phyloP scores from a whole-genome alignment of 2,888 invertebrate species.

The Parnassius glacialis region DNA sequence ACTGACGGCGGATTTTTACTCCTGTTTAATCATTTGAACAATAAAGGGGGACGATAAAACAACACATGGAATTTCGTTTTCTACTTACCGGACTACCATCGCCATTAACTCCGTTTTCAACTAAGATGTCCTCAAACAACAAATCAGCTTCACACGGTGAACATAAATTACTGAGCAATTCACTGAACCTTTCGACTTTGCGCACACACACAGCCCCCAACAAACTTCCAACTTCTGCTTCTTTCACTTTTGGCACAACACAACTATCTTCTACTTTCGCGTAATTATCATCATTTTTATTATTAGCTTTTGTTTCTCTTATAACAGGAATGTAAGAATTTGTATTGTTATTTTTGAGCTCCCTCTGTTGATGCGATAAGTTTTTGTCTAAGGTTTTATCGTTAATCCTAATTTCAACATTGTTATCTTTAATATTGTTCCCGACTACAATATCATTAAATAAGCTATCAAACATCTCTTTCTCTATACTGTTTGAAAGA shows the following conservation, averaged over 20 bases:
- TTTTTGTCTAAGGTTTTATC: slow-evolving; percentile 37
- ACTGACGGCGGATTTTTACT: too few species aligned
- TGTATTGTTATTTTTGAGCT: slow-evolving; percentile 60
- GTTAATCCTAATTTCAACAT: slow-evolving; percentile 42
- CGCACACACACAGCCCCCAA: slow-evolving; percentile 74
- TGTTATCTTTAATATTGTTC: slow-evolving; percentile 35
- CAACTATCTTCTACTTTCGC: slow-evolving; percentile 57
- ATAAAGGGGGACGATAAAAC: too few species aligned
- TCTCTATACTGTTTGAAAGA: slow-evolving; percentile 53
- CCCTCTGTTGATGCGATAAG: slow-evolving; percentile 35
- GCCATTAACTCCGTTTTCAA: slow-evolving; percentile 66
- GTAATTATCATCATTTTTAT: slow-evolving; percentile 42
- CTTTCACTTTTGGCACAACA: slow-evolving; percentile 68
- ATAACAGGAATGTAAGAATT: slow-evolving; percentile 54
- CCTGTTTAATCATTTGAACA: too few species aligned
- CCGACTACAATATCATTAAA: slow-evolving; percentile 60
- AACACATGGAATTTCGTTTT: neutral
- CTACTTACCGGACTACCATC: slow-evolving; percentile 55
- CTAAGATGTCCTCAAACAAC: slow-evolving; percentile 71
- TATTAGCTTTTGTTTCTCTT: slow-evolving; percentile 48
- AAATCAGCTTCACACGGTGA: slow-evolving; percentile 73
- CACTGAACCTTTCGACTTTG: slow-evolving; percentile 77
- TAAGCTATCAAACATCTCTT: slow-evolving; percentile 65
- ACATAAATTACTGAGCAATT: slow-evolving; percentile 75
- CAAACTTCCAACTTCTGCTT: slow-evolving; percentile 56